Evolutionary conservation across 2,113 vertebrate species (phyloP), one percentile per base, ranked within the genome.

Genomic region (Nesogale talazaci): DNA sequence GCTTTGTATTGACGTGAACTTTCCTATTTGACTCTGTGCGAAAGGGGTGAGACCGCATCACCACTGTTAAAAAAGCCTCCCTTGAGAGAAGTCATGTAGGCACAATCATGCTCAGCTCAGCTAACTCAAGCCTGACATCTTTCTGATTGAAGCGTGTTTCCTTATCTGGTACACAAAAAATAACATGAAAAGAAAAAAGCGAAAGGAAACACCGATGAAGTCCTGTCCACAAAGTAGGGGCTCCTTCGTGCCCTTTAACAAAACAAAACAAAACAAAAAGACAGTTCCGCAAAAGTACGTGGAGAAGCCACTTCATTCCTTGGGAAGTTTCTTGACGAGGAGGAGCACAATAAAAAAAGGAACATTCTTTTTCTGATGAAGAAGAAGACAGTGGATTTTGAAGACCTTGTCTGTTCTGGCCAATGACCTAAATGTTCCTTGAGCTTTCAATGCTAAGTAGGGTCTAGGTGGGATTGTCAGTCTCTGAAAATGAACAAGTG

Each of bases 401-500:
- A 79, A 94, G 38, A 25, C 22, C 63, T 4, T 6, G 12, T 61
- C 7, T 86, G 14, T 90, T 65, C 36, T 72, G 36, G 70, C 75
- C 56, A 8, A 9, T n/a, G 8, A 84, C 36, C 27, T 80, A 70
- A 93, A 42, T 7, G 10, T 10, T 36, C 57, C 61, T 87, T 85
- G 83, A 56, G 34, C 59, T 80, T 83, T 52, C 38, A 78, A 76
- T 86, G 74, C 42, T 79, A 76, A 92, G 63, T 31, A 88, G 11
- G 46, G 11, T 87, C 91, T 76, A 57, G 65, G 80, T 82, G 16
- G 46, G 59, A 74, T 83, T 86, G 46, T 83, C 95, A 56, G 70
- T 82, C 89, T 89, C 89, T 80, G 86, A 34, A 31, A 69, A 95
- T 87, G 95, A 97, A 86, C 96, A 95, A 97, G 95, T 91, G 75